Base-by-base conservation (phyloP, 2,113 vertebrate species). In the Chamaetylas fuelleborni region DNA sequence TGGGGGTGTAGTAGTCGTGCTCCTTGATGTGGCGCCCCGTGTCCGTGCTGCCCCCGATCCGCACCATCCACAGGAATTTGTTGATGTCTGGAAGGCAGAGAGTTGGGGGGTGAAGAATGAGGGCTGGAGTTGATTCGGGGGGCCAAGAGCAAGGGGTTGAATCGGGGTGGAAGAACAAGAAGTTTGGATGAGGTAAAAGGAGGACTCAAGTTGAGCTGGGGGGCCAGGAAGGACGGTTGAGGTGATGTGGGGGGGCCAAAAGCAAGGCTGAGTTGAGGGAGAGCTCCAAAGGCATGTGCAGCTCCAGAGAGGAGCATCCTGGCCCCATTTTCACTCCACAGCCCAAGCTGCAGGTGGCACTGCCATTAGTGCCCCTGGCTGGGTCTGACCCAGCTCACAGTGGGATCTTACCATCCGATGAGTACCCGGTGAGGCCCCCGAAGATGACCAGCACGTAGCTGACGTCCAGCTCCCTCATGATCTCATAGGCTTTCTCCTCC, bases 1-100 rank as follows among this genome's bases (percentile, higher is more conserved):
- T 99, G 28, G 99, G 98, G 8, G 99, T 99, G 97, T 99, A 99
- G 91, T 99, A 99, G 97, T 99, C 99, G 3, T 99, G 99, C 94
- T 99, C 99, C 97, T 99, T 99, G 96, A 99, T 99, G 97, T 99
- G 99, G 79, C 98, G 98, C 17, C 99, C 99, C 0, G 99, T 99
- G 96, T 99, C 99, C 6, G 99, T 99, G 98, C 99, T 99, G 77
- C 99, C 99, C 9, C 99, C 99, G 9, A 99, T 99, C 16, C 99
- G 98, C 48, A 99, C 99, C 99, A 99, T 99, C 99, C 99, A 99
- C 79, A 99, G 97, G 92, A 99, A 99, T 96, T 99, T 99, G 90
- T 99, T 99, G 94, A 99, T 99, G 95, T 99, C 99, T 98, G 71
- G 7, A 50, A 72, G 22, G 58, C 12, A 33, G 9, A 9, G 76